Evolutionary conservation across 2,113 vertebrate genomes (phyloP), one percentile per base, ranked within the genome.

Genomic region (Maccullochella peelii): DNA sequence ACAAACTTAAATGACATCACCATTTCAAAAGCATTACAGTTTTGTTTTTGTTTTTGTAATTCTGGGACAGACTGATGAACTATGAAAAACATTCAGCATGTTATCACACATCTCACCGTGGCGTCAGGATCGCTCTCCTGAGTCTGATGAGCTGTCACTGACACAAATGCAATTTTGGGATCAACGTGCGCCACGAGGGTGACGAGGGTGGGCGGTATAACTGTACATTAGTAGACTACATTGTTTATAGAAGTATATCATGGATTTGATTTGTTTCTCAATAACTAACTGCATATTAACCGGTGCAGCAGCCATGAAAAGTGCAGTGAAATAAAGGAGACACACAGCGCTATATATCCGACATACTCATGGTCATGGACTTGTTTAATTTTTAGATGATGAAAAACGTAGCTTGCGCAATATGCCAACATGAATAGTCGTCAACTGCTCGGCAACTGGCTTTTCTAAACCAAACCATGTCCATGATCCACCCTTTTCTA

Each of bases 71-170:
- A 12, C 33, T 54, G 23, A 74, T 75, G 47, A 59, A 72, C 10
- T 50, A 27, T 0, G n/a, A 75, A 20, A 21, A 61, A 59, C 54
- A 72, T 68, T 80, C 50, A 61, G 36, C 21, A n/a, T 27, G 59
- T 57, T 82, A 68, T 89, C 80, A 10, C 75, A 77, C 50, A 70
- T 84, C 72, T 79, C 73, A 12, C 15, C 7, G 38, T n/a, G 62
- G 25, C 58, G 33, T 54, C 42, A 10, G 49, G 23, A 49, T 57
- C 8, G 11, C 42, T 83, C 66, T 83, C 62, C 52, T 40, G 65
- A 73, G 74, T 65, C 85, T 86, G 82, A 90, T 40, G 66, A 89
- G 86, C 84, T 85, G 81, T 88, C 79, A 65, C 27, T 68, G 58
- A 80, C 42, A 33, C 72, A 75, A 69, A 79, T 77, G 61, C 73